Evolutionary conservation across 1,140 invertebrate species (phyloP), one percentile per base, ranked within the genome.

Genomic region (Drosophila murphyi): DNA sequence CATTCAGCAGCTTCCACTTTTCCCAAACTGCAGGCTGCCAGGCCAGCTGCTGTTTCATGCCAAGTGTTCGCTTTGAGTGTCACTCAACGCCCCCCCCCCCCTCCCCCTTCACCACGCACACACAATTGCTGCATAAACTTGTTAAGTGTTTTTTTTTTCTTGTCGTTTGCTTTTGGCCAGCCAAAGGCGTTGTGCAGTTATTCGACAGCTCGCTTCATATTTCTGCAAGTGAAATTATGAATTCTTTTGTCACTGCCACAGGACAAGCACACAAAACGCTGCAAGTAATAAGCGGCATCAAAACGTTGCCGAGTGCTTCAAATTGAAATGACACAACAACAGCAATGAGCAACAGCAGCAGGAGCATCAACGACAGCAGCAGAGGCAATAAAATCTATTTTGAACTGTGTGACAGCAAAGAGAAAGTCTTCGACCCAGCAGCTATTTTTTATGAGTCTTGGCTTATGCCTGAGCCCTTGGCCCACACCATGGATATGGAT

Each of bases 221-320:
- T 64, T 64, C 48, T 35, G 65, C 65, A 69, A 74, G 59, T 59
- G 68, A 75, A 75, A 75, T 75, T 71, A 71, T 75, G 72, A 71
- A 72, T 74, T 62, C 57, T 62, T 70, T 70, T 74, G 67, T 62
- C 57, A 37, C 37, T 50, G 55, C 34, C 54, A 48, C 54, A 57
- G 34, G 54, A 50, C 32, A 39, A n/a, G 34, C 39, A 12, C 41
- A 55, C 41, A 54, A 65, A 65, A 67, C 67, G 62, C 71, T 73
- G 71, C 71, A 68, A 68, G 63, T 73, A 73, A 68, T 68, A 73
- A 73, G 71, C 71, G 71, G 34, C 55, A 68, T 73, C 64, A 50
- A 20, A 37, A 37, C 57, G 56, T 37, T 29, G 20, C 10, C 39
- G 28, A 63, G 35, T 28, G 61, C 62, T 34, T 35, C 54, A 72